phyloP scores from a whole-genome alignment of 2,113 vertebrate genomes.

The Callipepla californica region DNA sequence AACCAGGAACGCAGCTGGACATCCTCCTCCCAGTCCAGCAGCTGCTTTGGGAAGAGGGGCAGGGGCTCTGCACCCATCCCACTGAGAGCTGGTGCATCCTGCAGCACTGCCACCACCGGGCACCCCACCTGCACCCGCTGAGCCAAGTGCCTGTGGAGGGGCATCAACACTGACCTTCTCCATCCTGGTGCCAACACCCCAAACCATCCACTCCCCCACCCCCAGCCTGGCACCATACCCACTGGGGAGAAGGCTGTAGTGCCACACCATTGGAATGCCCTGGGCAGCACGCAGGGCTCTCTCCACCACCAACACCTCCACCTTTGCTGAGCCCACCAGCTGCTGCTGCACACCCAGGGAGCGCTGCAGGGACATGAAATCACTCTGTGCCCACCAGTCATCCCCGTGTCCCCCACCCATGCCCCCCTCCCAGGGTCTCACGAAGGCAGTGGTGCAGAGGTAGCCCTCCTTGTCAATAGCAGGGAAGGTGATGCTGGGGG shows the following conservation, averaged over 20 bases:
- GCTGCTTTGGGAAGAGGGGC: slow-evolving; percentile 77
- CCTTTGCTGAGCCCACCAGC: slow-evolving; percentile 63
- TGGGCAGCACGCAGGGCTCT: slow-evolving; percentile 64
- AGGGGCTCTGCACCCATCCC: slow-evolving; percentile 70
- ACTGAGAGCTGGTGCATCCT: slow-evolving; percentile 61
- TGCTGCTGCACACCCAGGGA: slow-evolving; percentile 80
- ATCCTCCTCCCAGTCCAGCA: slow-evolving; percentile 89
- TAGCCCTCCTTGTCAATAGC: slow-evolving; percentile 78
- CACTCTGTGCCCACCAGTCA: not conserved
- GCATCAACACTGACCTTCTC: not conserved
- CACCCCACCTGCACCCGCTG: slow-evolving; percentile 86
- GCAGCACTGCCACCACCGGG: slow-evolving; percentile 77
- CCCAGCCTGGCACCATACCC: slow-evolving; percentile 77
- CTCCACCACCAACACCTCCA: slow-evolving; percentile 86
- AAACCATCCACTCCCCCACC: too few species aligned
- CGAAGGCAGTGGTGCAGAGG: slow-evolving; percentile 82
- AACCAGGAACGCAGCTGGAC: slow-evolving; percentile 85
- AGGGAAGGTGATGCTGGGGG: slow-evolving; percentile 80
- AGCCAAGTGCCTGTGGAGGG: slow-evolving; percentile 81
- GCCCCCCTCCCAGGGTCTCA: slow-evolving; percentile 70
- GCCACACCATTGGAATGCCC: slow-evolving; percentile 77
- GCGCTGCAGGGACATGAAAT: slow-evolving; percentile 25
- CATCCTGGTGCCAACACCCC: not conserved
- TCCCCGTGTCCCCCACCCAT: too few species aligned
- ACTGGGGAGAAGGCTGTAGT: slow-evolving; percentile 86